Conservation (phyloP, 1,140 invertebrate species). For the Pristionchus pacificus region DNA sequence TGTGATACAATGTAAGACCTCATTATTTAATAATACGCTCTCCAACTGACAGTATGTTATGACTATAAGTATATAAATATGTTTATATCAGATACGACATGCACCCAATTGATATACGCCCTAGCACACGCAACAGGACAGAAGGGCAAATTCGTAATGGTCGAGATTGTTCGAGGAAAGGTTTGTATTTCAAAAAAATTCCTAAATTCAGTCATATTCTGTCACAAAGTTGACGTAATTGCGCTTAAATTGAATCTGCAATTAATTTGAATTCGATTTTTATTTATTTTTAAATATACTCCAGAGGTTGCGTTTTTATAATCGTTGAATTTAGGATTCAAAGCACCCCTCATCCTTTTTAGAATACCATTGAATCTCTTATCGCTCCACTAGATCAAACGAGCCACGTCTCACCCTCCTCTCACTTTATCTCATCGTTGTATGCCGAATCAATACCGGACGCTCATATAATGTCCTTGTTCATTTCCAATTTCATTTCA, state of each 20-base stretch:
- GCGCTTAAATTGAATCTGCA: slow-evolving; percentile 8
- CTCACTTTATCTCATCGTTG: too few species aligned
- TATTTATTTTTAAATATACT: slow-evolving; percentile 12
- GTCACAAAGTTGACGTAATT: background rate
- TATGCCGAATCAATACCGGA: too few species aligned
- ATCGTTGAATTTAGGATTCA: background rate
- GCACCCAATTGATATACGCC: slow-evolving; percentile 24
- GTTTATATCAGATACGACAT: slow-evolving; percentile 23
- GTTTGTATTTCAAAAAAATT: background rate
- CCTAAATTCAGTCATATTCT: background rate
- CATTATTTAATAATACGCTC: too few species aligned
- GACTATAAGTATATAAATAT: too few species aligned
- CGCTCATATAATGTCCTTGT: too few species aligned
- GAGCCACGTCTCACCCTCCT: too few species aligned
- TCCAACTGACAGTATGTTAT: too few species aligned
- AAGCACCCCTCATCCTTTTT: background rate
- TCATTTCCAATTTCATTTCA: too few species aligned
- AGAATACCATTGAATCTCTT: too few species aligned
- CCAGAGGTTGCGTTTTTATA: background rate
- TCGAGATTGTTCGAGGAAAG: slow-evolving; percentile 13
- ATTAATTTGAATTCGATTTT: slow-evolving; percentile 17
- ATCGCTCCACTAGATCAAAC: too few species aligned
- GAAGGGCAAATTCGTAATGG: slow-evolving; percentile 28
- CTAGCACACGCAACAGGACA: slow-evolving; percentile 24
- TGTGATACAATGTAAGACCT: too few species aligned